These are phyloP conservation scores for Mamestra brassicae DNA, from an alignment of 2,888 invertebrate species.

Conservation along the genomic window DNA sequence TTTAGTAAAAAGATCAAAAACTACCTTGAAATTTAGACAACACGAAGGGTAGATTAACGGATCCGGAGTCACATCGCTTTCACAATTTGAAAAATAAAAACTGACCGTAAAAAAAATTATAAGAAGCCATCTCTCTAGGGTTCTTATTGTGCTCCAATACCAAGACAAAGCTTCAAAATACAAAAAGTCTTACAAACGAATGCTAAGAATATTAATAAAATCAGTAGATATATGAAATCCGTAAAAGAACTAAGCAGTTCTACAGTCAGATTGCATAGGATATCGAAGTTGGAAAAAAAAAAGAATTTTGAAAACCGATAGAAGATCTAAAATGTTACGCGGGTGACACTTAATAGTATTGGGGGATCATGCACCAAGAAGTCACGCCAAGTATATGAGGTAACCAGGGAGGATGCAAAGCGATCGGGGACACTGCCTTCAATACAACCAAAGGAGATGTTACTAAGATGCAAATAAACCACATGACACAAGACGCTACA, in stretches of 20 bases:
- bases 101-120: slow-evolving; percentile 77
- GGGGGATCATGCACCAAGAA: slow-evolving; percentile 90
- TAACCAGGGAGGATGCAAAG: slow-evolving; percentile 89
- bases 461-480: slow-evolving; percentile 81
- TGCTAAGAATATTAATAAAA: slow-evolving; percentile 72
- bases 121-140: slow-evolving; percentile 86
- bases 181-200: slow-evolving; percentile 66
- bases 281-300: slow-evolving; percentile 75
- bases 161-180: slow-evolving; percentile 84
- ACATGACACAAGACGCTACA: slow-evolving; percentile 83
- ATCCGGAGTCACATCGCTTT: slow-evolving; percentile 77
- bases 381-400: slow-evolving; percentile 90
- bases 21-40: slow-evolving; percentile 75
- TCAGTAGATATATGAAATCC: slow-evolving; percentile 75
- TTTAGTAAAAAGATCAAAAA: slow-evolving; percentile 71
- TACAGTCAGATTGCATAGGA: slow-evolving; percentile 80
- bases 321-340: slow-evolving; percentile 74
- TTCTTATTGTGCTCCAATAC: slow-evolving; percentile 81
- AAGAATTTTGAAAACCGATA: slow-evolving; percentile 72
- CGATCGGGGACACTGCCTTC: slow-evolving; percentile 91
- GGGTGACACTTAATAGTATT: slow-evolving; percentile 81
- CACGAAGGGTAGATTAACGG: slow-evolving; percentile 73
- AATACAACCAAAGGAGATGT: slow-evolving; percentile 89
- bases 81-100: slow-evolving; percentile 71
- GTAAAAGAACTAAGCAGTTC: slow-evolving; percentile 85